Evolutionary conservation across 2,113 vertebrate species (phyloP), one percentile per base, ranked within the genome.

Genomic region (Sebastes schlegelii): DNA sequence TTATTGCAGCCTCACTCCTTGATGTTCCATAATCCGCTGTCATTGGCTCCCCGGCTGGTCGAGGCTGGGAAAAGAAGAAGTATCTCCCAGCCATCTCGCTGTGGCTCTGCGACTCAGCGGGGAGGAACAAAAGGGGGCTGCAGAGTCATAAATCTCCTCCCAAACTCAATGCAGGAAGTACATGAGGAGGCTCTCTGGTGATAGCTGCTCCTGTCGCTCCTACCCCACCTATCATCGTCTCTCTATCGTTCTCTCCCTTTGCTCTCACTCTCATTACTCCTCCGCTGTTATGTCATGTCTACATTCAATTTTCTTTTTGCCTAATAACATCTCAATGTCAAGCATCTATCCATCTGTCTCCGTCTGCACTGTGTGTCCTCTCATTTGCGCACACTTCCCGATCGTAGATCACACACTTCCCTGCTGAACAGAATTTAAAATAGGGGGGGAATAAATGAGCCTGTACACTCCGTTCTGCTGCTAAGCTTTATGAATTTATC

Each of bases 101-200:
- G n/a, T 48, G 49, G n/a, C 76, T 73, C 46, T 68, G 64, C 49
- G 6, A 67, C 63, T 82, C 58, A n/a, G 57, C 16, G 7, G 66
- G 55, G 34, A 46, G 77, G 19, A 77, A 83, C 54, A 80, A 76
- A 74, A 12, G 19, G 60, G 34, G 21, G 58, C 71, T 82, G 82
- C 81, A 84, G 72, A 82, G 83, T 90, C 87, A 92, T 93, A 88
- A 93, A 93, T 91, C 87, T 77, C 34, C 67, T 72, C 63, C 52
- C 51, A 82, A 80, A 88, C 58, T 69, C 75, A 89, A 67, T 85
- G 78, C 79, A 83, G 84, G 78, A 93, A 82, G 87, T 75, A 65
- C 49, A 77, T 60, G 82, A 80, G 75, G 74, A 70, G 21, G 16
- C 72, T 70, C 74, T 63, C 65, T 79, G 42, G 74, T 77, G 65